A percentile compares a stretch with the other conserved stretches of the same genome.
Conservation (phyloP, 2,113 vertebrate genomes). For the Mus spicilegus region DNA sequence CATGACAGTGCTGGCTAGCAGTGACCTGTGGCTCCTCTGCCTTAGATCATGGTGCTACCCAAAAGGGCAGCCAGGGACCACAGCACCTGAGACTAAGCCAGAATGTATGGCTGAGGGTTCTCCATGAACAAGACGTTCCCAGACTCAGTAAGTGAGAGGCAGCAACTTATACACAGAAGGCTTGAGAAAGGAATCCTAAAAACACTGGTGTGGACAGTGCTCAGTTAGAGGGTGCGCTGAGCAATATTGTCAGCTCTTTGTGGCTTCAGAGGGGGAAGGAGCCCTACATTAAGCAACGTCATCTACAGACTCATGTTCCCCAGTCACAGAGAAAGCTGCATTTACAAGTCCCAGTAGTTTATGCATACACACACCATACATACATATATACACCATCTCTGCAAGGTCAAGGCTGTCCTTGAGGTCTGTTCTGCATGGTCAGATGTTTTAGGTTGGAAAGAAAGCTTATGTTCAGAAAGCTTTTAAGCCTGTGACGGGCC, state of each 20-base stretch:
- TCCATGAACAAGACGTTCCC: not conserved
- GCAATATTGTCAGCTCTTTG: slow-evolving; percentile 34
- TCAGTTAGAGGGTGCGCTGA: not conserved
- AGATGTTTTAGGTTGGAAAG: slow-evolving; percentile 47
- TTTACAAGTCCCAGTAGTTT: slow-evolving; percentile 58
- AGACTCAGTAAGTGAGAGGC: not conserved
- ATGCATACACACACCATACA: no score
- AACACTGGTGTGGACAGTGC: slow-evolving; percentile 9
- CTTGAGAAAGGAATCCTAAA: slow-evolving; percentile 36
- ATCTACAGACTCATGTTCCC: slow-evolving; percentile 59
- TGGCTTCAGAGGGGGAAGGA: not conserved
- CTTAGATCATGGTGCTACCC: slow-evolving; percentile 63
- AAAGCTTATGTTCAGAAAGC: not conserved
- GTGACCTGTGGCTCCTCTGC: not conserved
- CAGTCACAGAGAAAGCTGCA: slow-evolving; percentile 52
- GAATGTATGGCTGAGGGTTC: not conserved
- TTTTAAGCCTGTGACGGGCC: not conserved
- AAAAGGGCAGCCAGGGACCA: not conserved
- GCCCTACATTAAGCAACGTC: slow-evolving; percentile 56
- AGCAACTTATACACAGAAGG: not conserved
- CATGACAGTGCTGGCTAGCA: not conserved
- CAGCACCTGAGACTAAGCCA: slow-evolving; percentile 27
- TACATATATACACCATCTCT: no score
- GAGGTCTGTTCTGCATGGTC: slow-evolving; percentile 29
- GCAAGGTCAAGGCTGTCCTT: not conserved